Base-by-base conservation (phyloP, 2,113 vertebrate genomes). In the Coptodon bakossiorum region DNA sequence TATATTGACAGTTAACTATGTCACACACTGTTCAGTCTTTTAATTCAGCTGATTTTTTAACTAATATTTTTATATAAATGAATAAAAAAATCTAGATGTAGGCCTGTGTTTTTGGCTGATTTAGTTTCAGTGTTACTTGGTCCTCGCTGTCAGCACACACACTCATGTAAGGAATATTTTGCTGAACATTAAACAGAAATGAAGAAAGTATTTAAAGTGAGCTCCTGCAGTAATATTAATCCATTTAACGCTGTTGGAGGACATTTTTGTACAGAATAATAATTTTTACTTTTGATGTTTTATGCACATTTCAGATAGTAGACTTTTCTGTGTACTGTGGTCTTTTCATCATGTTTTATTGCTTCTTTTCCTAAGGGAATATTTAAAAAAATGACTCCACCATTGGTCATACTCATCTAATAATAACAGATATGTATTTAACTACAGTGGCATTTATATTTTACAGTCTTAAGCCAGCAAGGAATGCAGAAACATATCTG, bases 321-420 rank as follows among this genome's bases (percentile, higher is more conserved):
- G 31, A 36, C 17, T 12, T 63, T 36, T 63, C 36, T 63, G 31
- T 17, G 57, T 17, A 6, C 27, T 31, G 27, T 34, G 29, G 16
- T 11, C 16, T 63, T 63, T 63, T 63, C 59, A 63, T 63, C 31
- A 63, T 36, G 31, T 63, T 63, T 63, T 63, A 36, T 63, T 36
- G 59, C 9, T 5, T 63, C 59, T 63, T 63, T 63, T 63, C 6
- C 1, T 36, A 2, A 63, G 6, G 17, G 9, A 63, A 36, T 63
- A 36, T 36, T 63, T 36, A 4, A 0, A 0, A 2, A 59, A 57
- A 36, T 36, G 16, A 63, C 31, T 0, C 59, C 59, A 36, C 59
- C 59, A 34, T 6, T 0, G 16, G 59, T 34, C 59, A 63, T 19
- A 63, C 3, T 36, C 29, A 63, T 36, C 2, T 36, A 63, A 63